Percentiles rank a stretch among this genome's conserved stretches.
phyloP scores from a whole-genome alignment of 1,140 invertebrate genomes.

The Cydia amplana region DNA sequence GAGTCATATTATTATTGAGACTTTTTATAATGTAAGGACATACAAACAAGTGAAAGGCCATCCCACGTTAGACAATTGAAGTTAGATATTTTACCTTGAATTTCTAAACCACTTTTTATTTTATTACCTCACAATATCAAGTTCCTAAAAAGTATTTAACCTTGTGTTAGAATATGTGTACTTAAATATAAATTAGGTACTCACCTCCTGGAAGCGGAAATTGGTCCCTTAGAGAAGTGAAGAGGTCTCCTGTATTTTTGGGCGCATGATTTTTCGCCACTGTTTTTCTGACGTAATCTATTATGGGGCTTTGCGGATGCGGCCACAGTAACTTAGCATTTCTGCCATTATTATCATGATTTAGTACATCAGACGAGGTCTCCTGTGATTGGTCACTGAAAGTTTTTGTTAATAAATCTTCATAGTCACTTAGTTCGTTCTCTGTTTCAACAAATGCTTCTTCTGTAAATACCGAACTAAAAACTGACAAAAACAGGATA shows the following conservation, averaged over 20 bases:
- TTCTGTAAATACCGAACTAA: neutral
- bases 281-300: slow-evolving; percentile 45
- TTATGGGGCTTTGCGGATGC: slow-evolving; percentile 42
- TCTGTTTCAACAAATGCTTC: neutral
- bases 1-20: neutral
- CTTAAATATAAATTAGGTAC: slow-evolving; percentile 37
- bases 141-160: slow-evolving; percentile 15
- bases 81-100: slow-evolving; percentile 3
- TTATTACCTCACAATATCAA: neutral
- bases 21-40: too few species aligned
- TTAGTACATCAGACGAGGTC: neutral
- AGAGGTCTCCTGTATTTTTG: slow-evolving; percentile 45
- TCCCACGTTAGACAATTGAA: neutral
- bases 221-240: slow-evolving; percentile 57
- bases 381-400: slow-evolving; percentile 24
- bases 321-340: slow-evolving; percentile 41
- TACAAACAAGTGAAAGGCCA: neutral
- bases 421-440: neutral
- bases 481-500: neutral
- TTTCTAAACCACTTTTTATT: neutral
- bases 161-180: slow-evolving; percentile 34
- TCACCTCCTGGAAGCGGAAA: slow-evolving; percentile 65
- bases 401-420: neutral
- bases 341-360: neutral
- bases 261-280: slow-evolving; percentile 35